These are phyloP conservation scores for Phalloptychus januarius DNA, from an alignment of 2,797 vertebrate species.

Conservation along the genomic window DNA sequence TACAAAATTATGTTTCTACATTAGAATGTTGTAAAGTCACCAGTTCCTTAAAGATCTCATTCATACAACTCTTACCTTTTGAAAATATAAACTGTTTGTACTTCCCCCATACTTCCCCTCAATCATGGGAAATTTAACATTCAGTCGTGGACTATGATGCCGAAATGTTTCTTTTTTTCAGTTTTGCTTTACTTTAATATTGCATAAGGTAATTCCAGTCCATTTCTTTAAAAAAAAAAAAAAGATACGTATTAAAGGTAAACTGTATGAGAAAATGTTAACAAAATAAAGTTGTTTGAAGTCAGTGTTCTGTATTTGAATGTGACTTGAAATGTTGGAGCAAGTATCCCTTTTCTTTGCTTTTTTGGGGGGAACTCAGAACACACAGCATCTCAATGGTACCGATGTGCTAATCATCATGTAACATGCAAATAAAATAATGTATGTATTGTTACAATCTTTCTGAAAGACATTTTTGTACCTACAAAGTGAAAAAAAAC, in stretches of 20 bases:
- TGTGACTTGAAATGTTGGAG: constrained; percentile 71
- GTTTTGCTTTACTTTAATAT: constrained; percentile 76
- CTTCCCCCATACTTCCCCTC: constrained; percentile 31
- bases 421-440: constrained; percentile 81
- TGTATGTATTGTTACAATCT: constrained; percentile 71
- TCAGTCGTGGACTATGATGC: constrained; percentile 58
- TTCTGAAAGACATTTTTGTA: constrained; percentile 57
- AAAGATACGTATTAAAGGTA: constrained; percentile 66
- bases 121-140: constrained; percentile 49
- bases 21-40: constrained; percentile 70
- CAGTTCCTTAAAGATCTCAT: constrained; percentile 58
- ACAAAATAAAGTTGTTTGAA: constrained; percentile 81
- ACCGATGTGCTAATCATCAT: constrained; percentile 76
- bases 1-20: constrained; percentile 68
- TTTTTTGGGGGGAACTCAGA: constrained; percentile 61
- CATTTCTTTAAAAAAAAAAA: constrained; percentile 71
- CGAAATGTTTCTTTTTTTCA: constrained; percentile 59
- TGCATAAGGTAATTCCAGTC: constrained; percentile 71
- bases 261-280: constrained; percentile 71
- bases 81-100: constrained; percentile 55
- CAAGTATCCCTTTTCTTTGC: constrained; percentile 37
- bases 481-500: constrained; percentile 5
- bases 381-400: constrained; percentile 61
- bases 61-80: constrained; percentile 49
- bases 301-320: constrained; percentile 79